Conservation (phyloP, 2,888 invertebrate species). For the Agrochola litura region DNA sequence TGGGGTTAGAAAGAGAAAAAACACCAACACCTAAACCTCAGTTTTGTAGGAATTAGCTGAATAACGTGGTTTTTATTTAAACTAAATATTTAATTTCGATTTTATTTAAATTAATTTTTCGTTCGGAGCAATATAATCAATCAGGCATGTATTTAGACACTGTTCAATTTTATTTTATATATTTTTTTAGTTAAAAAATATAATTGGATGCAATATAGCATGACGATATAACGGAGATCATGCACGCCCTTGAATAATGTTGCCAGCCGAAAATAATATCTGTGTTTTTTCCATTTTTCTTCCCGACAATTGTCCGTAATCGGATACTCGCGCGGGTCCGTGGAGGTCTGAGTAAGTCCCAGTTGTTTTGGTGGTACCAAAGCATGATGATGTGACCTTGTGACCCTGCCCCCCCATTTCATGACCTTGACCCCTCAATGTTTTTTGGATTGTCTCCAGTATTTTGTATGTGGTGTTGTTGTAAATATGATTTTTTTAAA, state of each 20-base stretch:
- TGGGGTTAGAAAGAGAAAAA: background rate
- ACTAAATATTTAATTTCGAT: slow-evolving; percentile 60
- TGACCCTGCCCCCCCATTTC: slow-evolving; percentile 58
- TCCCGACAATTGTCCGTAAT: slow-evolving; percentile 88
- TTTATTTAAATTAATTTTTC: slow-evolving; percentile 59
- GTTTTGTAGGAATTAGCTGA: slow-evolving; percentile 75
- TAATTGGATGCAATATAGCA: slow-evolving; percentile 62
- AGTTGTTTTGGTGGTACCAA: slow-evolving; percentile 68
- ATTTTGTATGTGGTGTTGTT: slow-evolving; percentile 61
- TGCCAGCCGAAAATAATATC: slow-evolving; percentile 84
- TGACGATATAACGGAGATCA: slow-evolving; percentile 63
- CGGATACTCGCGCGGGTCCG: slow-evolving; percentile 88
- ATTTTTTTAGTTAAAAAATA: slow-evolving; percentile 1
- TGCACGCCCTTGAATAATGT: slow-evolving; percentile 68
- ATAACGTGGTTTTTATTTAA: slow-evolving; percentile 71
- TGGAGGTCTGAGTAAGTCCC: slow-evolving; percentile 90
- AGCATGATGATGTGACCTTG: slow-evolving; percentile 75
- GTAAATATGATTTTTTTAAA: slow-evolving; percentile 45
- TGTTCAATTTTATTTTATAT: slow-evolving; percentile 42
- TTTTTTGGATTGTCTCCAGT: slow-evolving; percentile 60
- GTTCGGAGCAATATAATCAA: slow-evolving; percentile 66
- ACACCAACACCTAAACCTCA: slow-evolving; percentile 77
- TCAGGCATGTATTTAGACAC: slow-evolving; percentile 69
- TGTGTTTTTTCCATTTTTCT: slow-evolving; percentile 81
- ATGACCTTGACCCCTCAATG: slow-evolving; percentile 57